Percentiles rank a stretch among this genome's conserved stretches.
Evolutionary conservation across 1,140 invertebrate genomes (phyloP).

Genomic region (Caerostris extrusa): DNA sequence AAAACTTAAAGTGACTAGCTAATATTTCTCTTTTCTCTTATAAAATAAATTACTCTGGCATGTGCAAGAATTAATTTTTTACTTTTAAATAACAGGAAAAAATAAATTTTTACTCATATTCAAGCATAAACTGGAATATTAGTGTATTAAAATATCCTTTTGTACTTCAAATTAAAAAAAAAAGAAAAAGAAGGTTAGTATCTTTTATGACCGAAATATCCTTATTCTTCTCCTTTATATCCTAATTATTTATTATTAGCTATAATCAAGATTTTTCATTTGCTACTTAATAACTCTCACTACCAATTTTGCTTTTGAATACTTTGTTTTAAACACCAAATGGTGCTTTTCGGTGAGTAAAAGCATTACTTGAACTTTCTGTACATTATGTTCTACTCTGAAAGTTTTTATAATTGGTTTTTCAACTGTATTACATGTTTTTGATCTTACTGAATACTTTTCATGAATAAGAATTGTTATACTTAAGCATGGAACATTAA

Average conservation of each 20-base stretch:
- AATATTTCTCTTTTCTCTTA: no score
- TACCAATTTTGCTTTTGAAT: slow-evolving; percentile 47
- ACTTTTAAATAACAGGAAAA: no score
- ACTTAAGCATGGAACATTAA: background rate
- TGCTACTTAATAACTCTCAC: slow-evolving; percentile 66
- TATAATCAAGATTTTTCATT: slow-evolving; percentile 16
- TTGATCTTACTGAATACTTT: background rate
- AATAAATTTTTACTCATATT: no score
- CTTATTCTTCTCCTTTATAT: background rate
- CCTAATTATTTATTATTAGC: background rate
- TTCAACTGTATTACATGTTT: background rate
- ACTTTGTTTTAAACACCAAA: slow-evolving; percentile 60
- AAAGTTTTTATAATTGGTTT: background rate
- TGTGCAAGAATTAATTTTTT: no score
- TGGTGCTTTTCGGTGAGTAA: slow-evolving; percentile 62
- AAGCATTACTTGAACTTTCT: slow-evolving; percentile 34
- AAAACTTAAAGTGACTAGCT: no score
- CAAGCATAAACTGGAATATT: no score
- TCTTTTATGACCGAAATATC: background rate
- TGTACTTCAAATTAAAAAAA: no score
- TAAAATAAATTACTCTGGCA: no score
- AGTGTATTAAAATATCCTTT: no score
- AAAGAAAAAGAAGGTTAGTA: no score
- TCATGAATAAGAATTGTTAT: background rate
- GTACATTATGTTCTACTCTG: background rate